phyloP scores from a whole-genome alignment of 2,888 invertebrate genomes.

The Epirrhoe tristata region DNA sequence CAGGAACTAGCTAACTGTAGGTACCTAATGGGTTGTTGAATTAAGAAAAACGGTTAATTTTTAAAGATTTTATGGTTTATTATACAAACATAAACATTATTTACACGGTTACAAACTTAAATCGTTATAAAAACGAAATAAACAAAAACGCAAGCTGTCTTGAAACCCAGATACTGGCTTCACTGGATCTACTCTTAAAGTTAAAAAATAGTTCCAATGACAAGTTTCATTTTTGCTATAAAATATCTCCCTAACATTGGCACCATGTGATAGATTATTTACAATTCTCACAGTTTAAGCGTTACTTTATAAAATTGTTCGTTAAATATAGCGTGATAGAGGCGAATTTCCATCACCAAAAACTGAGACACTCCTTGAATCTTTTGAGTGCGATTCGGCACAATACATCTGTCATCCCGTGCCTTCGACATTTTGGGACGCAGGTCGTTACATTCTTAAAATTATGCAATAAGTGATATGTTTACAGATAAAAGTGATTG shows the following conservation, averaged over 20 bases:
- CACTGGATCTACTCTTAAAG: constrained; percentile 55
- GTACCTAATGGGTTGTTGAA: neutral
- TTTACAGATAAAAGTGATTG: constrained; percentile 40
- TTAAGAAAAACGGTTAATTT: constrained; percentile 12
- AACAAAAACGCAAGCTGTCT: constrained; percentile 50
- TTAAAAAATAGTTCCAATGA: constrained; percentile 40
- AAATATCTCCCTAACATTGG: constrained; percentile 55
- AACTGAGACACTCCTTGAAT: constrained; percentile 27
- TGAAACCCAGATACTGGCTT: constrained; percentile 57
- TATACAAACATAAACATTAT: constrained; percentile 76
- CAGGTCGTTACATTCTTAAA: constrained; percentile 65
- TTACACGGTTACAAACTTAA: constrained; percentile 67
- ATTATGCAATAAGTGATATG: constrained; percentile 43
- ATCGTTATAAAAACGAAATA: constrained; percentile 53
- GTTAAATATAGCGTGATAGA: constrained; percentile 41
- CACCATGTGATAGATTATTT: constrained; percentile 63
- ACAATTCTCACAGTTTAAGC: constrained; percentile 55
- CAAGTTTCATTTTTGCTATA: constrained; percentile 40
- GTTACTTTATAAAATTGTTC: constrained; percentile 38
- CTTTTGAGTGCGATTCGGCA: constrained; percentile 59
- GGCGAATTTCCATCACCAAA: constrained; percentile 45
- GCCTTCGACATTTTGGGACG: constrained; percentile 62
- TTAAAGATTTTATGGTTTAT: constrained; percentile 58
- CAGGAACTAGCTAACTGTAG: too few relatives aligned
- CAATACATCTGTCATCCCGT: constrained; percentile 68